Evolutionary conservation across 2,797 vertebrate species (phyloP), one percentile per base, ranked within the genome.

Genomic region (Hapalemur alaotrensis): DNA sequence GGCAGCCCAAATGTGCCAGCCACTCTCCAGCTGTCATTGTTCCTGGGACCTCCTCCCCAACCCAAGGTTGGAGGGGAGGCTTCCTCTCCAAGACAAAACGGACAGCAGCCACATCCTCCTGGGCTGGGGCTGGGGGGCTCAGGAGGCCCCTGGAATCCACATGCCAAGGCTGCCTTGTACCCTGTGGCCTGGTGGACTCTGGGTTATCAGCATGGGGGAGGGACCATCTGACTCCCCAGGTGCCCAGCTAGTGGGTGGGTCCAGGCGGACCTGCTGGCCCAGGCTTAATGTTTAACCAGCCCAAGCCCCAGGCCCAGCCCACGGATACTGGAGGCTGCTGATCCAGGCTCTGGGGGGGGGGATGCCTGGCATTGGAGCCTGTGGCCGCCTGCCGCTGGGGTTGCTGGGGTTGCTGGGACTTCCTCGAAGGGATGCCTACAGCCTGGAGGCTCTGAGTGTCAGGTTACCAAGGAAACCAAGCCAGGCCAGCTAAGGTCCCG

Each of bases 211-310:
- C 46, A 25, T 17, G 57, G 57, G 17, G 38, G 65, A 28, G 89
- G 59, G 57, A 63, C 46, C 35, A 5, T 67, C 82, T 32, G 17
- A 82, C 63, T 96, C 43, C 48, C 41, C 28, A 8, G 32, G 35
- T 4, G 6, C 50, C 88, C 35, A 32, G 61, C 38, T 35, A 17
- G 43, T 57, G 20, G 93, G 90, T 92, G 67, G 80, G 96, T 65
- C 82, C 81, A 1, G 69, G 48, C 2, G 18, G 69, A n/a, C 41
- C 50, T 70, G 85, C 67, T 35, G 50, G 35, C 85, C 12, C 14
- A 54, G 75, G 94, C 22, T 95, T 87, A 87, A 93, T 67, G 10
- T 86, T 91, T 93, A 81, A 89, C 93, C 7, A 41, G 70, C 57
- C 35, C 13, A 7, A 69, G 65, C 20, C 73, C 70, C 2, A 0